A percentile compares a stretch with the other conserved stretches of the same genome.
These are phyloP conservation scores for Solenodon paradoxus DNA, from an alignment of 2,113 vertebrate species.

Conservation along the genomic window DNA sequence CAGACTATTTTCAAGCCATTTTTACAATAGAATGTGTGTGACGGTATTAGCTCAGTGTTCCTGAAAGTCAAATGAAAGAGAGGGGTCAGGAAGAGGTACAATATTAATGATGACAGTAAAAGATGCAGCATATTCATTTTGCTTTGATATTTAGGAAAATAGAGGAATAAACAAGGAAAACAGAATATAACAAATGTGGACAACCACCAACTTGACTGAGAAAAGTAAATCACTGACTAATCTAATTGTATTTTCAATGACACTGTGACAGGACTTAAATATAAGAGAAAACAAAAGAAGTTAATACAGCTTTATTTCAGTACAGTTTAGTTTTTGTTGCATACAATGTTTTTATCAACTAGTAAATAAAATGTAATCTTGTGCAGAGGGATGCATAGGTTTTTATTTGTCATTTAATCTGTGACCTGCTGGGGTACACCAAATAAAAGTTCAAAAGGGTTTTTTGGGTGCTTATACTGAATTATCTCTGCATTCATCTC, in stretches of 20 bases:
- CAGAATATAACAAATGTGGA: not conserved
- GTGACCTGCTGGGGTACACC: not conserved
- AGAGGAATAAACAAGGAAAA: slow-evolving; percentile 51
- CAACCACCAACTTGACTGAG: not conserved
- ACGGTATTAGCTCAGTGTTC: not conserved
- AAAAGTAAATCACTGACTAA: slow-evolving; percentile 55
- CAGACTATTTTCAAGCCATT: not conserved
- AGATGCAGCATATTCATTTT: slow-evolving; percentile 34
- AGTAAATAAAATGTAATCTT: not conserved
- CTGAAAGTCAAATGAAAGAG: not conserved
- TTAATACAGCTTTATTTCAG: slow-evolving; percentile 31
- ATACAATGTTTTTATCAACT: not conserved
- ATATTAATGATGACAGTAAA: not conserved
- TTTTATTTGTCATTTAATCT: not conserved
- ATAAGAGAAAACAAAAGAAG: slow-evolving; percentile 12
- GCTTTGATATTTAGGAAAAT: slow-evolving; percentile 41
- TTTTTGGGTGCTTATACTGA: not conserved
- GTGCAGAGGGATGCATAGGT: not conserved
- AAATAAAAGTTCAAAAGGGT: not conserved
- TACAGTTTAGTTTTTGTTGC: slow-evolving; percentile 16
- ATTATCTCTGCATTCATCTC: not conserved
- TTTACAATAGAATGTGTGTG: not conserved
- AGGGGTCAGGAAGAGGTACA: not conserved
- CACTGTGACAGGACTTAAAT: slow-evolving; percentile 34
- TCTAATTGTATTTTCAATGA: slow-evolving; percentile 51